phyloP scores from a whole-genome alignment of 2,797 vertebrate species.

The Oceanodroma leucorhoa region DNA sequence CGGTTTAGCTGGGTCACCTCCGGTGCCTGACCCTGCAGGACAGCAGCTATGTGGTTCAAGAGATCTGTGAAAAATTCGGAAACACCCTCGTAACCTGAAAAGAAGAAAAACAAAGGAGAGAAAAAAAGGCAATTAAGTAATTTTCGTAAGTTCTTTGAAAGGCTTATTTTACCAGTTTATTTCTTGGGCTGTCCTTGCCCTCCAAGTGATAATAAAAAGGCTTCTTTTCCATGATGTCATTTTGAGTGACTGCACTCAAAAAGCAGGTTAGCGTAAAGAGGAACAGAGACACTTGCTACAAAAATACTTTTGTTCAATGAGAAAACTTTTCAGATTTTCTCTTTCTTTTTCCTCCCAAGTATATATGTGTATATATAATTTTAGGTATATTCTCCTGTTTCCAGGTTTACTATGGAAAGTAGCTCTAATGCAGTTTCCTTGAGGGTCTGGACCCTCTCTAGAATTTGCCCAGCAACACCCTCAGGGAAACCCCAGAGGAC shows the following conservation, averaged over 20 bases:
- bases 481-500: neutral
- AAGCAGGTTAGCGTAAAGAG: neutral
- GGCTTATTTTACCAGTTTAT: neutral
- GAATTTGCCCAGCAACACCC: neutral
- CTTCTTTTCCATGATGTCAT: neutral
- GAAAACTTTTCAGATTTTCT: neutral
- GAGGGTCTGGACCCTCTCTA: neutral
- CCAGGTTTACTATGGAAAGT: neutral
- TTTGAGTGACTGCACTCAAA: neutral
- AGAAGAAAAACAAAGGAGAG: neutral
- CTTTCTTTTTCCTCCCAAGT: neutral
- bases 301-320: neutral
- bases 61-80: slow-evolving; percentile 94
- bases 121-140: neutral
- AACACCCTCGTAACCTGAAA: slow-evolving; percentile 93
- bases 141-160: neutral
- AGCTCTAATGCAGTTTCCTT: neutral
- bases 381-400: neutral
- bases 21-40: slow-evolving; percentile 85
- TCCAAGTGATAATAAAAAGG: neutral
- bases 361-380: neutral
- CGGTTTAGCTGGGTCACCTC: slow-evolving; percentile 71
- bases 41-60: slow-evolving; percentile 90
- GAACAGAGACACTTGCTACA: neutral
- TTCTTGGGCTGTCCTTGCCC: neutral